Evolutionary conservation across 2,113 vertebrate species (phyloP).

Genomic region (Cyprinodon variegatus): DNA sequence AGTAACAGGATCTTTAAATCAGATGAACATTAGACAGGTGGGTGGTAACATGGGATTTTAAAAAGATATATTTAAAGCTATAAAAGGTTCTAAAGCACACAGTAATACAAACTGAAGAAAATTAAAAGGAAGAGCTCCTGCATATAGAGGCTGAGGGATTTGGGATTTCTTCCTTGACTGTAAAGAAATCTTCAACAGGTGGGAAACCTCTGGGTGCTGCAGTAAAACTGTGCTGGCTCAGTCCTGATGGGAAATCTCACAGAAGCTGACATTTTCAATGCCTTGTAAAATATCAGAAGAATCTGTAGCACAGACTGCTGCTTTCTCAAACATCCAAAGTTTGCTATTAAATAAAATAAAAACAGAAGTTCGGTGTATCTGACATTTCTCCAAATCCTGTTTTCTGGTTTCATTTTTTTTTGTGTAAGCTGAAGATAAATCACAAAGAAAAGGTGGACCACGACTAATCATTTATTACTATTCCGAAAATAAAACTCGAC

Average conservation of each 20-base stretch:
- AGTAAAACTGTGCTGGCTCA: background rate
- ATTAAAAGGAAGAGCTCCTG: background rate
- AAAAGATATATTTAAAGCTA: background rate
- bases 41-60: conserved; percentile 1
- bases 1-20: conserved; percentile 26
- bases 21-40: conserved; percentile 12
- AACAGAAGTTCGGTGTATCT: background rate
- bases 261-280: background rate
- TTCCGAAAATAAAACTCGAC: no score
- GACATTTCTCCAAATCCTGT: background rate
- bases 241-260: background rate
- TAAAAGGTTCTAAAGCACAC: background rate
- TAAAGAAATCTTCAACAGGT: background rate
- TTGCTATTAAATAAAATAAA: background rate
- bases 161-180: background rate
- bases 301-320: background rate
- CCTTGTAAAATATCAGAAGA: background rate
- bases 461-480: no score
- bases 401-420: background rate
- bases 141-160: background rate
- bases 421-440: no score
- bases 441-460: no score
- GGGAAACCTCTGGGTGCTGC: background rate
- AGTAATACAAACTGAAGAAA: background rate
- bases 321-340: background rate